These are phyloP conservation scores for Acanthornis magna DNA, from an alignment of 2,797 vertebrate species.

Conservation along the genomic window DNA sequence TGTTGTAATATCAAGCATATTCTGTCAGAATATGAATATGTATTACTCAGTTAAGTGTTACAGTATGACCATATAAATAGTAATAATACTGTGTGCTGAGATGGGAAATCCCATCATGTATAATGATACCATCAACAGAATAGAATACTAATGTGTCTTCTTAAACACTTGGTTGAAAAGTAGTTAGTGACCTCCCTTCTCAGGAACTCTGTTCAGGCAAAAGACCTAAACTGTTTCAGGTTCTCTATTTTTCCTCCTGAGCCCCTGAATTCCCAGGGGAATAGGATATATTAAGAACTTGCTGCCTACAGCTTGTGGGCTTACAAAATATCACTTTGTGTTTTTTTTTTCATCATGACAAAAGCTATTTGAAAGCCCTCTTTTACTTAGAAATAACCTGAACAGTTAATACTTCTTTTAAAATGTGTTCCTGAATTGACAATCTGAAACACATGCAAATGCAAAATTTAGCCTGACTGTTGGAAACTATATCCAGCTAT, in stretches of 20 bases:
- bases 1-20: background rate
- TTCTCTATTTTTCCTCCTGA: background rate
- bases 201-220: background rate
- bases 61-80: background rate
- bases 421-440: background rate
- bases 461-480: background rate
- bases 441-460: background rate
- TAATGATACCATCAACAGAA: background rate
- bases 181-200: background rate
- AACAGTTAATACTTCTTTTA: background rate
- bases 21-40: constrained; percentile 1
- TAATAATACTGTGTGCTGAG: background rate
- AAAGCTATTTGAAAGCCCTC: constrained; percentile 31
- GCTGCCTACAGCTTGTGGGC: constrained; percentile 16
- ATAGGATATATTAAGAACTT: background rate
- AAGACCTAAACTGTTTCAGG: background rate
- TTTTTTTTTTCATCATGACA: background rate
- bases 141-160: background rate
- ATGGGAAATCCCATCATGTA: background rate
- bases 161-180: background rate
- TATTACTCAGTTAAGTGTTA: constrained; percentile 9
- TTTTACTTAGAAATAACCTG: constrained; percentile 19
- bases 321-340: constrained; percentile 4
- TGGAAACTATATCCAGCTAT: constrained; percentile 2
- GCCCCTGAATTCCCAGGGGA: background rate